Evolutionary conservation across 2,797 vertebrate genomes (phyloP).

Genomic region (Scleropages formosus): DNA sequence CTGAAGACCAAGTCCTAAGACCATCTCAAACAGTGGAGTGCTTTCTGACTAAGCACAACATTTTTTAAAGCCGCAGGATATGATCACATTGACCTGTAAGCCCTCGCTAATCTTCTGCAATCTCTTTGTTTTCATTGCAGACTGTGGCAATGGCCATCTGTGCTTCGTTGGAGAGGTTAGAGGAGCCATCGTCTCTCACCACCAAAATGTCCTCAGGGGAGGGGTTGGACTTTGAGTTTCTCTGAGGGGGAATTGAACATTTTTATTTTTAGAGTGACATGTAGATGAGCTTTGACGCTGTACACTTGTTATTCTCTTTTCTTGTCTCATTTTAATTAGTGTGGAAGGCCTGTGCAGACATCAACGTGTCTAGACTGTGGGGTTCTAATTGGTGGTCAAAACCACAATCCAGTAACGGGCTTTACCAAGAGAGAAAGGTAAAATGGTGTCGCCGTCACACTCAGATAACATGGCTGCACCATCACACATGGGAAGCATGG

Average conservation of each 20-base stretch:
- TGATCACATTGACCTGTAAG: not conserved
- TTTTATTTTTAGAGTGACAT: too few species aligned
- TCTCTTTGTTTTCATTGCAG: constrained; percentile 40
- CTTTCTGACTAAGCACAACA: too few species aligned
- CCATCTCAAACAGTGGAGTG: too few species aligned
- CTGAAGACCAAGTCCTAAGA: too few species aligned
- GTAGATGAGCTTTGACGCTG: too few species aligned
- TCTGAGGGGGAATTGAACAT: too few species aligned
- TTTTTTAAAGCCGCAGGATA: not conserved
- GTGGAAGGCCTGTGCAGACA: constrained; percentile 46
- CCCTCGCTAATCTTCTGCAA: not conserved
- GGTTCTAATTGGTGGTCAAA: constrained; percentile 39
- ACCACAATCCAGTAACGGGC: constrained; percentile 42
- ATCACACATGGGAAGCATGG: too few species aligned
- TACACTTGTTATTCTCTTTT: too few species aligned
- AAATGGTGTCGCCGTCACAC: fast-evolving
- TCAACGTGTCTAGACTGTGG: constrained; percentile 52
- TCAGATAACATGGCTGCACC: too few species aligned
- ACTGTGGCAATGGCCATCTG: constrained; percentile 53
- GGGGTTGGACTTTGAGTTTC: too few species aligned
- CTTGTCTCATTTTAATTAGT: too few species aligned
- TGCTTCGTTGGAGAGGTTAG: constrained; percentile 59
- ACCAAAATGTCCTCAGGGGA: not conserved
- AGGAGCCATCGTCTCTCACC: not conserved
- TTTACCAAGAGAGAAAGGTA: constrained; percentile 34